These are phyloP conservation scores for Semotilus atromaculatus DNA, from an alignment of 2,797 vertebrate genomes.

Conservation along the genomic window DNA sequence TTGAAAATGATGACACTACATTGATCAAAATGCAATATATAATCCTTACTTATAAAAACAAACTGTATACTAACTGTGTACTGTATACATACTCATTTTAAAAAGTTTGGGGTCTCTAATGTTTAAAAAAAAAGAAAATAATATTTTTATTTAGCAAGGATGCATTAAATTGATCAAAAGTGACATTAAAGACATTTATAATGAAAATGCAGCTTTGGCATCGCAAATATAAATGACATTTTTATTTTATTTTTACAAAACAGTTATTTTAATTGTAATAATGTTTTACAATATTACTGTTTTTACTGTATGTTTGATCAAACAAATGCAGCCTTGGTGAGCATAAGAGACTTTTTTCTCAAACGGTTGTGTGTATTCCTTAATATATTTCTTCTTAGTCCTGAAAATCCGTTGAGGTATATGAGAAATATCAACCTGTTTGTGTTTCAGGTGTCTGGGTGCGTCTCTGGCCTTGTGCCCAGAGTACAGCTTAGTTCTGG, in stretches of 20 bases:
- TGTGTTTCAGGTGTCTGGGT: conserved; percentile 78
- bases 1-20: not conserved
- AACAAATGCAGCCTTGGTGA: not conserved
- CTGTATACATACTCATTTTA: no score
- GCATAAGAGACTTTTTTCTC: not conserved
- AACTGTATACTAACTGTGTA: no score
- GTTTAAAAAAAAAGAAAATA: no score
- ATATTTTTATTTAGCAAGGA: no score
- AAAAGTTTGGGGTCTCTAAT: no score
- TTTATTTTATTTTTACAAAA: no score
- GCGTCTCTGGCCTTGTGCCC: conserved; percentile 83
- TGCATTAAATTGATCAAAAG: not conserved
- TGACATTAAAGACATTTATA: not conserved
- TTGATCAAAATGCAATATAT: not conserved
- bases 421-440: conserved; percentile 24
- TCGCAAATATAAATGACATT: not conserved
- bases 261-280: not conserved
- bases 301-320: not conserved
- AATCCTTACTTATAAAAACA: not conserved
- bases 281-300: not conserved
- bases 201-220: not conserved
- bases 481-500: conserved; percentile 85
- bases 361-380: not conserved
- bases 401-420: not conserved
- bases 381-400: not conserved